Conservation (phyloP, 2,797 vertebrate genomes). For the Chromobotia macracanthus region DNA sequence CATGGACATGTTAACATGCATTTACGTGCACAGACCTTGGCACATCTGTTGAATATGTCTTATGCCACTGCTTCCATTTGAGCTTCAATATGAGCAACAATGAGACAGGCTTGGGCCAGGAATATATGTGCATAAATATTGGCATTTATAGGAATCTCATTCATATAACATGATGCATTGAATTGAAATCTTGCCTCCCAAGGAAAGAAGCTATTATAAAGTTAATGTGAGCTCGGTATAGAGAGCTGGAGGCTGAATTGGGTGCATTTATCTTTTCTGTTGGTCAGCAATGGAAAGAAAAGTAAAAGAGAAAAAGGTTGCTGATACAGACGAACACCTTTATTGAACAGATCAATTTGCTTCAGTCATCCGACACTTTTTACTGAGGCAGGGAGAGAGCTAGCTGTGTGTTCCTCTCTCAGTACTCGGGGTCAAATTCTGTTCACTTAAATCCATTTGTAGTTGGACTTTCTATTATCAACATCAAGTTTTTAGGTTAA, state of each 20-base stretch:
- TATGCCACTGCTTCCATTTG: slow-evolving; percentile 68
- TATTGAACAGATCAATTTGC: slow-evolving; percentile 61
- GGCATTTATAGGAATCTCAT: slow-evolving; percentile 81
- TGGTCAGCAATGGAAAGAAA: slow-evolving; percentile 78
- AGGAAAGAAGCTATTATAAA: slow-evolving; percentile 80
- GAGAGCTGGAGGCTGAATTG: slow-evolving; percentile 74
- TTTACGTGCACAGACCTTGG: slow-evolving; percentile 33
- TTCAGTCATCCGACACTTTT: slow-evolving; percentile 53
- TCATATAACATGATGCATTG: slow-evolving; percentile 80
- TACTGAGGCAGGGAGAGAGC: slow-evolving; percentile 11
- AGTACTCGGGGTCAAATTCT: slow-evolving; percentile 1
- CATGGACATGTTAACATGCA: slow-evolving; percentile 39
- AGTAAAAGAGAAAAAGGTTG: slow-evolving; percentile 64
- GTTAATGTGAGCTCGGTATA: slow-evolving; percentile 80
- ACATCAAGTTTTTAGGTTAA: background rate
- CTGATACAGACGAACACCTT: slow-evolving; percentile 69
- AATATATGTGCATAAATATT: slow-evolving; percentile 86
- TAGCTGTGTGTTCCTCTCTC: slow-evolving; percentile 1
- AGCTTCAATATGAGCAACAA: slow-evolving; percentile 59
- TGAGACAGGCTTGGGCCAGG: slow-evolving; percentile 59
- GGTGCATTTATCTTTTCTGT: slow-evolving; percentile 82
- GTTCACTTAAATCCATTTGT: background rate
- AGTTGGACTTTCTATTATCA: background rate
- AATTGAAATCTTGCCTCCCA: slow-evolving; percentile 78
- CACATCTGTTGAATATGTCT: slow-evolving; percentile 52